A percentile compares a stretch with the other conserved stretches of the same genome.
These are phyloP conservation scores for Motacilla alba DNA, from an alignment of 2,113 vertebrate genomes.

Conservation along the genomic window DNA sequence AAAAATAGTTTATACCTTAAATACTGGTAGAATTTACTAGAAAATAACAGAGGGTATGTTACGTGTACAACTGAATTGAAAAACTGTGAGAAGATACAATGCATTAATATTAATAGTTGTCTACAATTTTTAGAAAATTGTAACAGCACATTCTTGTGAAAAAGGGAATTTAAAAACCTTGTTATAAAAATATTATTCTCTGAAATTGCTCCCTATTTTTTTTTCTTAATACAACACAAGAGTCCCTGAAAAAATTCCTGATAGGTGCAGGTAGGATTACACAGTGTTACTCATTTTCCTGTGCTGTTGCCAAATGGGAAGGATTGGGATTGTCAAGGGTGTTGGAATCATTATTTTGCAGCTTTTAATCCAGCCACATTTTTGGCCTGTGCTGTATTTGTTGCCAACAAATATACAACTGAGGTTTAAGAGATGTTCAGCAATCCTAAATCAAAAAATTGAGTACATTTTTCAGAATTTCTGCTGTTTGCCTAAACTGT, in stretches of 20 bases:
- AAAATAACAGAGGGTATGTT: neutral
- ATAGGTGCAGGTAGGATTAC: neutral
- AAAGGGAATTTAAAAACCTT: neutral
- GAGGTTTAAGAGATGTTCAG: neutral
- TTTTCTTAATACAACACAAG: neutral
- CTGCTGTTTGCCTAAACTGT: neutral
- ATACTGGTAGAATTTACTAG: neutral
- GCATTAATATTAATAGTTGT: neutral
- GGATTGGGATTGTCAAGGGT: neutral
- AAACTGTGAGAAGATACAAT: neutral
- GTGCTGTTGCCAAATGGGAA: neutral
- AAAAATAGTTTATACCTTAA: conserved; percentile 8
- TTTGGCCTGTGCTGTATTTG: neutral
- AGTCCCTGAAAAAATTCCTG: neutral
- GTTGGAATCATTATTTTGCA: neutral
- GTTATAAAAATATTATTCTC: neutral
- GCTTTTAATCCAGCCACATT: neutral
- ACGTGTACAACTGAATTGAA: neutral
- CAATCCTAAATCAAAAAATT: neutral
- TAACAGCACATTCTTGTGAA: neutral
- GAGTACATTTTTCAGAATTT: neutral
- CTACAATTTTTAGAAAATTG: neutral
- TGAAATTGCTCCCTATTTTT: neutral
- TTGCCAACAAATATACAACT: rapidly evolving
- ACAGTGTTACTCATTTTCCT: neutral